phyloP scores from a whole-genome alignment of 2,888 invertebrate species.

The Alentia gelatinosa region DNA sequence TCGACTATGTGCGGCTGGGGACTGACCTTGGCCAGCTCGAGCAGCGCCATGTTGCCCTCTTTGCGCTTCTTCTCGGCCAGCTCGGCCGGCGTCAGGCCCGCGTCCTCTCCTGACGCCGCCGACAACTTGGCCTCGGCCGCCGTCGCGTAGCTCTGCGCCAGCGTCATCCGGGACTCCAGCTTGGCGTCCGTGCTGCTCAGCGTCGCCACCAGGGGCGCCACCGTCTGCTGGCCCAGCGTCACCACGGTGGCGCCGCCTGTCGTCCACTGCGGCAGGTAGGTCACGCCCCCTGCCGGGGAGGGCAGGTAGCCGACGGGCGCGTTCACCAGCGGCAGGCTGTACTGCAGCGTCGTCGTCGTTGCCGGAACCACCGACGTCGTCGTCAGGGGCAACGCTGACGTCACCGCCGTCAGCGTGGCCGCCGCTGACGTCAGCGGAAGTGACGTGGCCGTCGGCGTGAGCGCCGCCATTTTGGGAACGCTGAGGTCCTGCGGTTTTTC shows the following conservation, averaged over 20 bases:
- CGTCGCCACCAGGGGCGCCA: conserved; percentile 17
- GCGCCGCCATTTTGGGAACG: background rate
- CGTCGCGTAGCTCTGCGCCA: conserved; percentile 35
- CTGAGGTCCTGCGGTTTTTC: background rate
- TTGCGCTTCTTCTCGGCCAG: conserved; percentile 46
- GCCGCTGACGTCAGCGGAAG: background rate
- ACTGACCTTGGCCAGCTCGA: conserved; percentile 37
- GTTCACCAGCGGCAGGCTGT: background rate
- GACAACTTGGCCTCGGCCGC: conserved; percentile 30
- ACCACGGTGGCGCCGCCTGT: background rate
- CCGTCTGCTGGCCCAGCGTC: background rate
- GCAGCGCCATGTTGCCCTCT: conserved; percentile 44
- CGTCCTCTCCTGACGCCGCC: background rate
- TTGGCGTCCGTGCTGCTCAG: conserved; percentile 5
- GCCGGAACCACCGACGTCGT: background rate
- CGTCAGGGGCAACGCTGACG: background rate
- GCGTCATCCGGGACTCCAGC: conserved; percentile 28
- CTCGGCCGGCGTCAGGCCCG: conserved; percentile 6
- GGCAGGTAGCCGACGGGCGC: background rate
- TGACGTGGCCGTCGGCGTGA: background rate
- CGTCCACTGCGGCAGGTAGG: conserved; percentile 38
- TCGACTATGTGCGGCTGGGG: too few species aligned
- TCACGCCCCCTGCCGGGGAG: background rate
- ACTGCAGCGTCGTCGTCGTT: background rate
- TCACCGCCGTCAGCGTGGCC: background rate